Base-by-base conservation (phyloP, 2,888 invertebrate species). In the Epistrophella euchroma region DNA sequence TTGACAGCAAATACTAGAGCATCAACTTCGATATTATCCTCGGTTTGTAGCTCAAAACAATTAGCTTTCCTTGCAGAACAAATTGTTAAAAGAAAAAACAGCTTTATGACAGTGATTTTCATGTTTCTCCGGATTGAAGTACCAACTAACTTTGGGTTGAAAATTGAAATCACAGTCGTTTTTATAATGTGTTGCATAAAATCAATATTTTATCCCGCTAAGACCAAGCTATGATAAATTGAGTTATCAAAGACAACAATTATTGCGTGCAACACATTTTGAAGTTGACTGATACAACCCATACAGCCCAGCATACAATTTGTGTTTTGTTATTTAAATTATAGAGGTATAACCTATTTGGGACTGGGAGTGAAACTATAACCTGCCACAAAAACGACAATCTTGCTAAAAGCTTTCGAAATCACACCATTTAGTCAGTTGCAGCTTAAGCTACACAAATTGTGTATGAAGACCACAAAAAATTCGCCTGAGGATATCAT, bases 1-100 rank as follows among this genome's bases (percentile, higher is more conserved):
- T 72, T 32, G 0, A 75, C 19, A 10, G 66, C 60, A 28, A 50
- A 68, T 0, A 60, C 64, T 11, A 84, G 15, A 6, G 52, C 40
- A 0, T 84, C 75, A 9, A 58, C n/a, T 2, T 58, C 2, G 17
- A 75, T 58, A 9, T 15, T 45, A 4, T 45, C 15, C 4, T 9
- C 6, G 6, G 37, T 28, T 7, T 32, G 15, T 5, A 75, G 2
- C 3, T 75, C 37, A 4, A 79, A 22, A 6, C 15, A 10, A n/a
- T 7, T 22, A 1, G 17, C 3, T 9, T 28, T n/a, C 4, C 22
- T 35, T 2, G 40, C 19, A 7, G 52, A n/a, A 6, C 3, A 15
- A 4, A 66, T 45, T 7, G 19, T 15, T 1, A 66, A 43, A 1
- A 74, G n/a, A 11, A 58, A 7, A 10, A 66, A 56, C 10, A 74